Percentiles rank a stretch among this genome's conserved stretches.
Evolutionary conservation across 2,113 vertebrate genomes (phyloP).

Genomic region (Marmota flaviventris): DNA sequence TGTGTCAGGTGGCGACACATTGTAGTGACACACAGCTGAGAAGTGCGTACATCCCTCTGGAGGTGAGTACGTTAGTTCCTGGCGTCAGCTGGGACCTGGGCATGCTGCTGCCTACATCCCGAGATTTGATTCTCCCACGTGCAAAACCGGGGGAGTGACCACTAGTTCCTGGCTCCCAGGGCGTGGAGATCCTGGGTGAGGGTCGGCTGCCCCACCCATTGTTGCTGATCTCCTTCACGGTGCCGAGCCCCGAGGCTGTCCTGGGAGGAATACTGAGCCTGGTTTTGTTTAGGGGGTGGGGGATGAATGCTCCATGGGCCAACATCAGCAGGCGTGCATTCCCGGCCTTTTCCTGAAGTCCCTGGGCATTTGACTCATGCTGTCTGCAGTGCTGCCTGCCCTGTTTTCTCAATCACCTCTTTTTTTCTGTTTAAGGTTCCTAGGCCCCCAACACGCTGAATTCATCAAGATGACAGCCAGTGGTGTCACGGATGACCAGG

Average conservation of each 20-base stretch:
- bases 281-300: neutral
- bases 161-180: neutral
- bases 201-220: accelerated
- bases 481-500: neutral
- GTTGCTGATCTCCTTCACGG: neutral
- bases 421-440: neutral
- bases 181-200: neutral
- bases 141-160: neutral
- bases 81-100: neutral
- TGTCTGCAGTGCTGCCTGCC: neutral
- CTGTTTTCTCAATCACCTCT: neutral
- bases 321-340: neutral
- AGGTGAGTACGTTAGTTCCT: neutral
- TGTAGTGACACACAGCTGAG: neutral
- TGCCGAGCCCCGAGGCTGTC: neutral
- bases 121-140: neutral
- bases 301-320: too few relatives aligned
- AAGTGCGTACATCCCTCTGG: neutral
- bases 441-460: neutral
- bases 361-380: neutral
- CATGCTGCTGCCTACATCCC: neutral
- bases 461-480: neutral
- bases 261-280: neutral
- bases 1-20: too few relatives aligned
- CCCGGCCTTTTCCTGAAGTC: neutral